Conservation (phyloP, 2,113 vertebrate species). For the Jacana jacana region DNA sequence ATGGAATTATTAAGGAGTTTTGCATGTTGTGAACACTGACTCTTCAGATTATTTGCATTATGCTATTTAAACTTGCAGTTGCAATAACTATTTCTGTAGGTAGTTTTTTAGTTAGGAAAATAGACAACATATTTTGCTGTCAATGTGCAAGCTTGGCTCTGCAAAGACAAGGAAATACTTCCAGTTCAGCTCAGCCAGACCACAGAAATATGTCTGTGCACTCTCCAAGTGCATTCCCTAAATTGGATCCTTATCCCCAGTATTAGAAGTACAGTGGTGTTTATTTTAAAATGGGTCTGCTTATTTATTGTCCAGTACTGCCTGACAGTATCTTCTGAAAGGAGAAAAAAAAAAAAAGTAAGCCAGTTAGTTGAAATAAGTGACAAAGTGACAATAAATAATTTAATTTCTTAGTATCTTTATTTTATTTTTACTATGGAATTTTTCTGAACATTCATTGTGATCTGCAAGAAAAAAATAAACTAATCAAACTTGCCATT, state of each 20-base stretch:
- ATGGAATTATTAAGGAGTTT: background rate
- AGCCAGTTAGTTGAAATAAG: background rate
- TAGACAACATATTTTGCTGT: background rate
- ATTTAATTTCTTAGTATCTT: background rate
- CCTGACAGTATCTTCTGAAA: background rate
- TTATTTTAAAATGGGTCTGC: background rate
- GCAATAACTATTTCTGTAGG: background rate
- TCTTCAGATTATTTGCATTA: background rate
- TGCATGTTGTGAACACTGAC: background rate
- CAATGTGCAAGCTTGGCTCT: background rate
- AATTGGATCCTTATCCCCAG: background rate
- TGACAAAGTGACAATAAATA: background rate
- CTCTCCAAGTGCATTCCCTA: background rate
- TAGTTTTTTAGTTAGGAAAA: background rate
- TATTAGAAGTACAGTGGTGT: background rate
- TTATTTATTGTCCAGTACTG: background rate
- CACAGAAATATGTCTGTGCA: background rate
- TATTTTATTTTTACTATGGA: background rate
- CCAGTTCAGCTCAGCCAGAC: background rate
- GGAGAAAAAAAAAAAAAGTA: background rate
- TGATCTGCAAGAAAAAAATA: background rate
- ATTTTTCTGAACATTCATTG: background rate
- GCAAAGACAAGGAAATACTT: background rate
- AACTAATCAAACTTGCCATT: background rate
- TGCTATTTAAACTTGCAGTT: background rate